Evolutionary conservation across 2,888 invertebrate species (phyloP), one percentile per base, ranked within the genome.

Genomic region (Hylaea fasciaria): DNA sequence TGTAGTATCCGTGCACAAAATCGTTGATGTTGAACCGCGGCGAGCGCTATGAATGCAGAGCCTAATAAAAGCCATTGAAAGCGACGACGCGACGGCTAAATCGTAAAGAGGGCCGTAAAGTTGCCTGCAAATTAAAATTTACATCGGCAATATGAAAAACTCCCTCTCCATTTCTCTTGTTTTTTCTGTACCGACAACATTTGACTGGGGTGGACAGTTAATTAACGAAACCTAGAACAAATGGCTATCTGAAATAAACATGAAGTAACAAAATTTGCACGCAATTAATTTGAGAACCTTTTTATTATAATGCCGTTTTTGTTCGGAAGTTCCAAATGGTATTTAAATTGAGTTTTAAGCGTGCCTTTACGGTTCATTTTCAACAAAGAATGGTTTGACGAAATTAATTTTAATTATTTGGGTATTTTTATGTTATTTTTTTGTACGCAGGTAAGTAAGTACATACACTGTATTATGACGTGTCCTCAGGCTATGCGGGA

Each of bases 401-500:
- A 32, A 9, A 7, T 32, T 32, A 32, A 32, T 32, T 32, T 9
- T 7, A 7, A n/a, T n/a, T n/a, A n/a, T n/a, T n/a, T n/a, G n/a
- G n/a, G n/a, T n/a, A n/a, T n/a, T n/a, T n/a, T 32, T 32, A 1
- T 7, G 9, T 7, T 32, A 32, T 32, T 32, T 32, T 32, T 32
- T 32, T 32, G 10, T 8, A 1, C 9, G 3, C 7, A 32, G 32
- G 3, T 32, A 28, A 28, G 41, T 14, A 11, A 2, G 12, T n/a
- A 11, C 11, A 17, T 43, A 11, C 14, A 17, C 2, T 9, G 14
- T 43, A 54, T 54, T 64, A 57, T 56, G 54, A 32, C 41, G 66
- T 62, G 43, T 49, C 51, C 57, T 29, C 69, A 93, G 85, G 93
- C 93, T 44, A 94, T 98, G 82, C 94, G 94, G 48, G 94, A 95